Conservation (phyloP, 2,113 vertebrate species). For the Cairina moschata region DNA sequence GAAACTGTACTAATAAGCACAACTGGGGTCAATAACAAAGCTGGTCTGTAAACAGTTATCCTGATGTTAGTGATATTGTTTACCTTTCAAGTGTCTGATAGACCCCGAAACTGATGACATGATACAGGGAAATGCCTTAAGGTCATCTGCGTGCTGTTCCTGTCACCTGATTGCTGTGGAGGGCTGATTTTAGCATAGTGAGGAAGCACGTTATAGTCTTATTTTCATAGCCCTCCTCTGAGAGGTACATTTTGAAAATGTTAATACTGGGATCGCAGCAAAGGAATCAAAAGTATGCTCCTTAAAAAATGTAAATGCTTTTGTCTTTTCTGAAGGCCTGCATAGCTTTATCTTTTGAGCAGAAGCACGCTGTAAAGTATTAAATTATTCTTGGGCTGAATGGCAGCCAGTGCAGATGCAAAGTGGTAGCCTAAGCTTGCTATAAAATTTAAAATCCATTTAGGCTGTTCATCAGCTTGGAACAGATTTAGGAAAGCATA, state of each 20-base stretch:
- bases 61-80: conserved; percentile 6
- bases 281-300: background rate
- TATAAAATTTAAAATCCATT: conserved; percentile 69
- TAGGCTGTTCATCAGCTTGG: conserved; percentile 65
- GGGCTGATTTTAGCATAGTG: background rate
- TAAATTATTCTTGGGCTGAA: conserved; percentile 48
- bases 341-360: conserved; percentile 21
- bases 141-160: background rate
- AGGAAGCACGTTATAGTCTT: background rate
- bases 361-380: background rate
- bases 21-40: background rate
- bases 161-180: background rate
- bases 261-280: background rate
- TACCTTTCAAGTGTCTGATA: conserved; percentile 3
- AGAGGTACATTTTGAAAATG: background rate
- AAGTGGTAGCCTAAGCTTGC: conserved; percentile 54
- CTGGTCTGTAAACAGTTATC: background rate
- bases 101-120: background rate
- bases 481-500: conserved; percentile 67
- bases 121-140: background rate
- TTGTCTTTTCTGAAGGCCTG: conserved; percentile 26
- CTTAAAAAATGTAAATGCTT: conserved; percentile 21
- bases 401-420: conserved; percentile 5
- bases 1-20: background rate
- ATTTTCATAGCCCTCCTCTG: background rate